These are phyloP conservation scores for Scolanthus callimorphus DNA, from an alignment of 92 coral and sea anemone species.

Conservation along the genomic window DNA sequence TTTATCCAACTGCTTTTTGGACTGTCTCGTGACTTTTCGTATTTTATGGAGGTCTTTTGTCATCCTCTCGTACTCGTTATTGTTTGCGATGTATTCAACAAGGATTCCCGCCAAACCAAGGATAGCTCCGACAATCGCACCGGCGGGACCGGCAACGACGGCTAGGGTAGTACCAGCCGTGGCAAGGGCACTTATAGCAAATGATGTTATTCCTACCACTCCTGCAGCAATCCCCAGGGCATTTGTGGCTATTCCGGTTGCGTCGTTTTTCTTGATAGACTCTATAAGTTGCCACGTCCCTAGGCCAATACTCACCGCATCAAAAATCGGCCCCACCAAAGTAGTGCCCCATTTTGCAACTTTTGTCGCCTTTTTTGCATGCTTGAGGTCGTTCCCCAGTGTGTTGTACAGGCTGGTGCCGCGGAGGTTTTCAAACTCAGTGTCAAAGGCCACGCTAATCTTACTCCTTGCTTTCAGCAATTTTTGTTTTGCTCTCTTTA, in stretches of 20 bases:
- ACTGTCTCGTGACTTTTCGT: too few species aligned
- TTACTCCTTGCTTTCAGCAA: too few species aligned
- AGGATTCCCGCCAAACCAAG: conserved; percentile 6
- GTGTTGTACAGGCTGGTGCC: too few species aligned
- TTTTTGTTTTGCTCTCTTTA: too few species aligned
- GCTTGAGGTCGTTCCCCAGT: conserved; percentile 5
- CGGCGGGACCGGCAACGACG: conserved; percentile 21
- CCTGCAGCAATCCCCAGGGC: conserved; percentile 10
- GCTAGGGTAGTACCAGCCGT: conserved; percentile 14
- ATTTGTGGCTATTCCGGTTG: conserved; percentile 1
- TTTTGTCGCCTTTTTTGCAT: conserved; percentile 3
- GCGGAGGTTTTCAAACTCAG: too few species aligned
- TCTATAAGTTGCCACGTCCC: conserved; percentile 14
- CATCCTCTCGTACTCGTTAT: conserved; percentile 2
- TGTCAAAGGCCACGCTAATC: too few species aligned
- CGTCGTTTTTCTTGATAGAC: conserved; percentile 6
- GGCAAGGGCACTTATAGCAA: conserved; percentile 17
- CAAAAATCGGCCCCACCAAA: conserved; percentile 8
- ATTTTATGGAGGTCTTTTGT: conserved; percentile 3
- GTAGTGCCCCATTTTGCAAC: conserved; percentile 3
- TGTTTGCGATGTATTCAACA: background rate
- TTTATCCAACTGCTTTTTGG: too few species aligned
- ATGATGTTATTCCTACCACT: conserved; percentile 11
- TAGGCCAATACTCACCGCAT: conserved; percentile 10
- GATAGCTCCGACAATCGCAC: conserved; percentile 8